A percentile compares a stretch with the other conserved stretches of the same genome.
phyloP scores from a whole-genome alignment of 2,797 vertebrate genomes.

The Pseudochaenichthys georgianus region DNA sequence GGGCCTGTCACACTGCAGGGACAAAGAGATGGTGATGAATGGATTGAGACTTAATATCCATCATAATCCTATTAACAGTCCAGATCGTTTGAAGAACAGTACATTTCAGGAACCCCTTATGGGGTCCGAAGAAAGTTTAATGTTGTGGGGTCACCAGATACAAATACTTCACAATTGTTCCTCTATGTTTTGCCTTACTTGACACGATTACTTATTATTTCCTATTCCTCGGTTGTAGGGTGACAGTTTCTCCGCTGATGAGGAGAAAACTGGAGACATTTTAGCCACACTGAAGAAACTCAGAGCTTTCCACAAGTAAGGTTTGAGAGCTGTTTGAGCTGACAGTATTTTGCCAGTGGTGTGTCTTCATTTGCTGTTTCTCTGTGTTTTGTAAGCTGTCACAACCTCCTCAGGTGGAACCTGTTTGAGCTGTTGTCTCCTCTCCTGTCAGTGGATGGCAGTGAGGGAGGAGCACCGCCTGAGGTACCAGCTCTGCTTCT shows the following conservation, averaged over 20 bases:
- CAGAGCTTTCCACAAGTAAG: conserved; percentile 91
- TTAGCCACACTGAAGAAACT: conserved; percentile 86
- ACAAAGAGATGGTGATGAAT: not conserved
- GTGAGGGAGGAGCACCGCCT: conserved; percentile 72
- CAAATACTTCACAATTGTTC: too few relatives aligned
- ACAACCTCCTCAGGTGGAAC: conserved; percentile 89
- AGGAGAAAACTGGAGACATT: conserved; percentile 74
- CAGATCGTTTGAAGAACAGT: too few relatives aligned
- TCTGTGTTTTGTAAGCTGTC: conserved; percentile 80
- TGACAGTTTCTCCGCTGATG: conserved; percentile 74
- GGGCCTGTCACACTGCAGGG: not conserved
- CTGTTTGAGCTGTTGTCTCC: conserved; percentile 85
- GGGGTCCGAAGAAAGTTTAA: too few relatives aligned
- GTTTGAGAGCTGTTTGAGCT: not conserved
- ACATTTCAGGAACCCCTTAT: too few relatives aligned
- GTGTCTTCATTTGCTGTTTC: conserved; percentile 1
- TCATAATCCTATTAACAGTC: too few relatives aligned
- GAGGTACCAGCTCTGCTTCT: conserved; percentile 79
- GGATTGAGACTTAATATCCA: too few relatives aligned
- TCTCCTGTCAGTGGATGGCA: conserved; percentile 82
- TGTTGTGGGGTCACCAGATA: too few relatives aligned
- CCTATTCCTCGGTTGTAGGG: conserved; percentile 68
- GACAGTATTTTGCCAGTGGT: not conserved
- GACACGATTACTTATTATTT: not conserved
- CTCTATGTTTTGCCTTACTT: not conserved